These are phyloP conservation scores for Coenobita brevimanus DNA, from an alignment of 1,140 invertebrate species.

Conservation along the genomic window DNA sequence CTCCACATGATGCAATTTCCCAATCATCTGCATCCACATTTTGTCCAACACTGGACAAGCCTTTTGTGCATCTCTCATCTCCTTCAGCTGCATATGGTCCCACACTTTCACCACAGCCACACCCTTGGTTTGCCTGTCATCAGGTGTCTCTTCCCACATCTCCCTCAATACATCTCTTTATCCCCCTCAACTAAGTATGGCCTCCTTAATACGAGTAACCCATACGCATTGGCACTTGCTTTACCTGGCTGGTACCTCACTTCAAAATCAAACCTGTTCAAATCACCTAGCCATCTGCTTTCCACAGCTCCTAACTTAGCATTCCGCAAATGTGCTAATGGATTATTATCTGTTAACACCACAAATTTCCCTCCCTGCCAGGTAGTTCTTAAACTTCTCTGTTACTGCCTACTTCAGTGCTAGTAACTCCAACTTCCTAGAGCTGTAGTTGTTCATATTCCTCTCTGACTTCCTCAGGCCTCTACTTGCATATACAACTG, in stretches of 20 bases:
- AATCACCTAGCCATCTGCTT: too few species aligned
- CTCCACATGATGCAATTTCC: too few species aligned
- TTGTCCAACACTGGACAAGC: not conserved
- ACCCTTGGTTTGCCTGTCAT: not conserved
- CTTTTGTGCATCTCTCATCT: not conserved
- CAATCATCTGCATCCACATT: too few species aligned
- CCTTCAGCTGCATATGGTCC: not conserved
- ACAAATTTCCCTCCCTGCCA: not conserved
- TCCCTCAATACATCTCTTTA: not conserved
- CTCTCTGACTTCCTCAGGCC: conserved; percentile 10
- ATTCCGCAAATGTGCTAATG: too few species aligned
- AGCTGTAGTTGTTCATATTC: conserved; percentile 28
- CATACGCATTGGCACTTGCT: not conserved
- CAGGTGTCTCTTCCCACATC: not conserved
- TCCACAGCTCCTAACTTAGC: too few species aligned
- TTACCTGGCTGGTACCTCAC: not conserved
- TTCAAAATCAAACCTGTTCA: too few species aligned
- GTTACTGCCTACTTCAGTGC: conserved; percentile 18
- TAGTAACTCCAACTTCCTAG: conserved; percentile 18
- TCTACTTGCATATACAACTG: not conserved
- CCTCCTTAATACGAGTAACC: not conserved
- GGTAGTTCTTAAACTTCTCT: not conserved
- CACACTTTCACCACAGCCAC: not conserved
- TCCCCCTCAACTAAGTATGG: not conserved
- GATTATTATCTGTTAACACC: conserved; percentile 2